These are phyloP conservation scores for Drosophila hydei DNA, from an alignment of 1,140 invertebrate species.

Conservation along the genomic window DNA sequence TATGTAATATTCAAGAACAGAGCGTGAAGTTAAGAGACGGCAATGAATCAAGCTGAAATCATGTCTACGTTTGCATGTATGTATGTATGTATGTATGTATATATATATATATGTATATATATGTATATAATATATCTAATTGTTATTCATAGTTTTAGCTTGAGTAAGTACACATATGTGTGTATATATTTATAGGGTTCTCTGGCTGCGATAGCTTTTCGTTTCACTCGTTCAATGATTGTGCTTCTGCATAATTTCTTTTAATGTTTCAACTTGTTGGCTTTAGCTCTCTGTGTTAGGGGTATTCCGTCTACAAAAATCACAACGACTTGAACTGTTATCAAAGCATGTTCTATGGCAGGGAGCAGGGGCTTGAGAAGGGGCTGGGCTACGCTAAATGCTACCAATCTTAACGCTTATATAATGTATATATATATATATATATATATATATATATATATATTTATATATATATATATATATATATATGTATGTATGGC, in stretches of 20 bases:
- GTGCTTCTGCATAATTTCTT: constrained; percentile 65
- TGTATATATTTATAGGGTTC: constrained; percentile 28
- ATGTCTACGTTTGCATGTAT: background rate
- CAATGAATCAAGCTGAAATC: constrained; percentile 14
- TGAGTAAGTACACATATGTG: too few relatives aligned
- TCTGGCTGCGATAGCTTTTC: constrained; percentile 42
- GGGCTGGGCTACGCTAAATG: constrained; percentile 12
- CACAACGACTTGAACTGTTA: constrained; percentile 66
- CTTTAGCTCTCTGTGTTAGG: constrained; percentile 20
- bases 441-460: constrained; percentile 6
- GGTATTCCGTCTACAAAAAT: constrained; percentile 54
- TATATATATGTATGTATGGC: background rate
- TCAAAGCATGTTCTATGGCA: constrained; percentile 58
- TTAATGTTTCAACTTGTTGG: constrained; percentile 45
- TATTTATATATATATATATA: constrained; percentile 52
- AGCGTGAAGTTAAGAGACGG: constrained; percentile 2
- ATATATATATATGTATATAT: background rate
- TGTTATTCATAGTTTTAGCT: too few relatives aligned
- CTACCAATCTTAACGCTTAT: constrained; percentile 28
- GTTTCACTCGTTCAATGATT: constrained; percentile 75
- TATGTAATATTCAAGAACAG: constrained; percentile 69
- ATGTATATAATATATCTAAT: constrained; percentile 1
- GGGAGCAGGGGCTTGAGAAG: constrained; percentile 1
- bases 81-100: background rate
- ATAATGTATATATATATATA: constrained; percentile 9